Evolutionary conservation across 2,888 invertebrate genomes (phyloP).

Genomic region (Hylaea fasciaria): DNA sequence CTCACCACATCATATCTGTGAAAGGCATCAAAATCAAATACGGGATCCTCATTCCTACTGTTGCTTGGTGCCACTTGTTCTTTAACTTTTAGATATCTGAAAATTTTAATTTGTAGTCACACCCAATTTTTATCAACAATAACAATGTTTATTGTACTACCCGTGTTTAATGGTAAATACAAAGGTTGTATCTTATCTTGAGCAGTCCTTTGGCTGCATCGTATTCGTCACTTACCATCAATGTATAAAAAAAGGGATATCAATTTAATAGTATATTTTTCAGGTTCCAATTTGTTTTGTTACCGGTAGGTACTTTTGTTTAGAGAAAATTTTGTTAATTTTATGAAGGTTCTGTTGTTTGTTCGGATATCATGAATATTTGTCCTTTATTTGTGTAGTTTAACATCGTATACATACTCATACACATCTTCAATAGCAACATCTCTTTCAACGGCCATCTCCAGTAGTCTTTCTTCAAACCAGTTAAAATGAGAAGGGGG

Average conservation of each 20-base stretch:
- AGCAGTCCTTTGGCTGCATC: too few relatives aligned
- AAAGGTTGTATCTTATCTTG: too few relatives aligned
- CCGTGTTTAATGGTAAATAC: too few relatives aligned
- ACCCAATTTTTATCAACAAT: neutral
- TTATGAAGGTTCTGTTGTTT: neutral
- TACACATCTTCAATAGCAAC: slow-evolving; percentile 64
- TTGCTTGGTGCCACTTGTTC: slow-evolving; percentile 41
- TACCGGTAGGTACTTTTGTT: too few relatives aligned
- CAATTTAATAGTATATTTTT: too few relatives aligned
- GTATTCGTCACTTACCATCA: too few relatives aligned
- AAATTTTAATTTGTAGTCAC: slow-evolving; percentile 30
- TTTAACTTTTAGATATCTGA: slow-evolving; percentile 56
- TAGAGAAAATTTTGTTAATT: too few relatives aligned
- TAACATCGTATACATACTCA: slow-evolving; percentile 55
- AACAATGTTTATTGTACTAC: neutral
- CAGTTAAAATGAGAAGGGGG: slow-evolving; percentile 62
- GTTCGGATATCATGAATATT: too few relatives aligned
- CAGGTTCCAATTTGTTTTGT: too few relatives aligned
- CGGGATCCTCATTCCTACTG: slow-evolving; percentile 14
- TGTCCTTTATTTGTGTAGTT: neutral
- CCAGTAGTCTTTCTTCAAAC: slow-evolving; percentile 63
- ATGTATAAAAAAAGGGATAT: too few relatives aligned
- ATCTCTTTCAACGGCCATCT: slow-evolving; percentile 53
- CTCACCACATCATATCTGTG: slow-evolving; percentile 66
- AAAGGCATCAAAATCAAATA: slow-evolving; percentile 60